Conservation (phyloP, 2,888 invertebrate species). For the Ophion ventricosus region DNA sequence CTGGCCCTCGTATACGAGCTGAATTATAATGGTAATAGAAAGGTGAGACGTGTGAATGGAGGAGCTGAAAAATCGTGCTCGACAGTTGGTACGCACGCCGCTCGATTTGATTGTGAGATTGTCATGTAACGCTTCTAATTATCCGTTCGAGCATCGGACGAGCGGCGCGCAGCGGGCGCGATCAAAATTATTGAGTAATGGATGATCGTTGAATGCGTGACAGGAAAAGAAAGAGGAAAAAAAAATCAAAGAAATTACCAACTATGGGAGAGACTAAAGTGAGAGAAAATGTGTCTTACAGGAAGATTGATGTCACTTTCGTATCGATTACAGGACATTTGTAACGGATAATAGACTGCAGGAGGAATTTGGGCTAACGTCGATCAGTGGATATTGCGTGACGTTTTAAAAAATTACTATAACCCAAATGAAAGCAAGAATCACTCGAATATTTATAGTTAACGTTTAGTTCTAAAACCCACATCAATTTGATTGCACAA, state of each 20-base stretch:
- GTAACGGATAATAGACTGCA: conserved; percentile 26
- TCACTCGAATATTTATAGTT: not conserved
- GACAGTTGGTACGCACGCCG: conserved; percentile 47
- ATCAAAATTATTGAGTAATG: conserved; percentile 63
- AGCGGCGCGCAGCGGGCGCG: conserved; percentile 37
- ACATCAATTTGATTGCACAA: no score
- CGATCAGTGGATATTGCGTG: not conserved
- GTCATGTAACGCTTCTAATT: conserved; percentile 54
- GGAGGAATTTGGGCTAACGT: not conserved
- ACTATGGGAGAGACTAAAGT: conserved; percentile 24
- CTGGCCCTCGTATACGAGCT: not conserved
- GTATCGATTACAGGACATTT: conserved; percentile 55
- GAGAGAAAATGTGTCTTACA: conserved; percentile 33
- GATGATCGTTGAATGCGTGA: conserved; percentile 30
- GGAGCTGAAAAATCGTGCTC: conserved; percentile 26
- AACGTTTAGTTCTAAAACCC: not conserved
- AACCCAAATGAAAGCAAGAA: not conserved
- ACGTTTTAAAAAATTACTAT: not conserved
- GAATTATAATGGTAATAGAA: conserved; percentile 55
- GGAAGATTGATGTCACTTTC: conserved; percentile 59
- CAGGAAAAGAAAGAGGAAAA: not conserved
- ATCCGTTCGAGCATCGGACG: conserved; percentile 26
- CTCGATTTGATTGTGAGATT: conserved; percentile 49
- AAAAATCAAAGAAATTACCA: conserved; percentile 9
- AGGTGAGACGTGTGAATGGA: conserved; percentile 50